phyloP scores from a whole-genome alignment of 2,113 vertebrate genomes.

The Micronycteris hirsuta region DNA sequence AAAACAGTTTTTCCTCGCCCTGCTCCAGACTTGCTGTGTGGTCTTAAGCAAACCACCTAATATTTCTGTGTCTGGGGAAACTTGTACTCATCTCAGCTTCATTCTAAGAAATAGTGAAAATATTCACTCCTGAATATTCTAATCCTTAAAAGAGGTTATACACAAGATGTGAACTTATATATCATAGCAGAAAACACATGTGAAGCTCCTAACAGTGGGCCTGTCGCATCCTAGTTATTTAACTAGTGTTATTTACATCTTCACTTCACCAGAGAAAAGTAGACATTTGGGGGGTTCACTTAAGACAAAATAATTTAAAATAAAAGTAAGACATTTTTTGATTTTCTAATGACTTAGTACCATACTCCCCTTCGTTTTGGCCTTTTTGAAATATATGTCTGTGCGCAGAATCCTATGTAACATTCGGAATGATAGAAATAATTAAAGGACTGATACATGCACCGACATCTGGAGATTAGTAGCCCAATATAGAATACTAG shows the following conservation, averaged over 20 bases:
- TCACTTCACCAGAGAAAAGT: conserved; percentile 9
- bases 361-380: background rate
- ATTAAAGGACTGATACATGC: background rate
- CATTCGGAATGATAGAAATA: background rate
- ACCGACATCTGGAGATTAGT: background rate
- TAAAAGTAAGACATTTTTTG: background rate
- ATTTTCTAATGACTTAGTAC: background rate
- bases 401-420: background rate
- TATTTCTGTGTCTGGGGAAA: background rate
- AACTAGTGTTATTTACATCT: background rate
- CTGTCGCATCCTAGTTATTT: background rate
- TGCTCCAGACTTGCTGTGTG: background rate
- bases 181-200: background rate
- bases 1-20: background rate
- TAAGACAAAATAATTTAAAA: conserved; percentile 21
- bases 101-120: background rate
- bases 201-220: background rate
- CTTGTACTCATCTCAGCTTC: background rate
- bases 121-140: background rate
- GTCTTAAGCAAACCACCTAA: background rate
- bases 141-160: background rate
- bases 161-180: background rate
- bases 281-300: background rate
- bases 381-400: background rate
- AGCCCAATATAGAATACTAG: background rate